These are phyloP conservation scores for Ahaetulla prasina DNA, from an alignment of 2,113 vertebrate genomes.

Conservation along the genomic window DNA sequence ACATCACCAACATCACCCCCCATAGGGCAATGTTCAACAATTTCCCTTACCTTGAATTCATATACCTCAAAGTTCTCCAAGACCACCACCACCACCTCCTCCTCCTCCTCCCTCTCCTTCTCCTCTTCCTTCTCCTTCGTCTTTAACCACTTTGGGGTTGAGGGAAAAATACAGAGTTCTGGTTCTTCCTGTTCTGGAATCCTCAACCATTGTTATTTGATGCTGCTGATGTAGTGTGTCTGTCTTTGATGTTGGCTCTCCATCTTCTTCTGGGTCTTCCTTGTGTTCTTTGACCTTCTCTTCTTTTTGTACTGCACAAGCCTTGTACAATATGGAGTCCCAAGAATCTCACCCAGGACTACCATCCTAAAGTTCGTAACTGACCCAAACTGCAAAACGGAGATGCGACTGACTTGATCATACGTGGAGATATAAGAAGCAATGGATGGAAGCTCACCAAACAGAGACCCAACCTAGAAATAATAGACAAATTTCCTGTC, in stretches of 20 bases:
- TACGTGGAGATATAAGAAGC: neutral
- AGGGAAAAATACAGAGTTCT: too few species aligned
- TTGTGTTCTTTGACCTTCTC: neutral
- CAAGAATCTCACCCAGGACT: neutral
- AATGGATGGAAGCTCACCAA: neutral
- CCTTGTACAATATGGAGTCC: neutral
- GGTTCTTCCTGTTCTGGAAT: too few species aligned
- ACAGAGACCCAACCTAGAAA: neutral
- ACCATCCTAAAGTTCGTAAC: neutral
- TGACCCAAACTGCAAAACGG: neutral
- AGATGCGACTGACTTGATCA: neutral
- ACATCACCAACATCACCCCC: too few species aligned
- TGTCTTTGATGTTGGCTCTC: neutral
- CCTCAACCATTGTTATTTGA: too few species aligned
- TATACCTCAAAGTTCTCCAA: too few species aligned
- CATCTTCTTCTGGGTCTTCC: neutral
- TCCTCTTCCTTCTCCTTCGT: too few species aligned
- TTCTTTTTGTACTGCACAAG: neutral
- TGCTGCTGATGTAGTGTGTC: too few species aligned
- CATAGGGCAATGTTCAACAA: too few species aligned
- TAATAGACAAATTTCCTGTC: neutral
- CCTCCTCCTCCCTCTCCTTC: too few species aligned
- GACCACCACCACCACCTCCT: too few species aligned
- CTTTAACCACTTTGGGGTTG: too few species aligned
- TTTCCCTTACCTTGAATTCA: too few species aligned